Conservation (phyloP, 2,888 invertebrate genomes). For the Platerodrilus igneus region DNA sequence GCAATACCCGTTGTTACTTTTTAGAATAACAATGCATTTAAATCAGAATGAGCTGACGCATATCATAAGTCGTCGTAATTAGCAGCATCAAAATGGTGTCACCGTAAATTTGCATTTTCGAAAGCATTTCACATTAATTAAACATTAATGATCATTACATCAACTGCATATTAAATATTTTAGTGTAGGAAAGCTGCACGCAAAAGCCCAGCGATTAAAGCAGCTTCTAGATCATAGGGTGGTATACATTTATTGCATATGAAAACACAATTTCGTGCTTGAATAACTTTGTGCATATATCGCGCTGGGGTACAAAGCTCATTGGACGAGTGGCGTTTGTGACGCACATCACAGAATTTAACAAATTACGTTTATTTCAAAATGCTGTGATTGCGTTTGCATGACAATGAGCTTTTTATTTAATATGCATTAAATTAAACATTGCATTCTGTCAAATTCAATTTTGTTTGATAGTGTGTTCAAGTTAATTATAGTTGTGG, state of each 20-base stretch:
- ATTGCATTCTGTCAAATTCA: conserved; percentile 20
- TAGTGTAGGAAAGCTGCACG: conserved; percentile 9
- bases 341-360: conserved; percentile 21
- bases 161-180: conserved; percentile 17
- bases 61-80: too few species aligned
- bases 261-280: conserved; percentile 42
- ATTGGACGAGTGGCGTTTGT: conserved; percentile 16
- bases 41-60: too few species aligned
- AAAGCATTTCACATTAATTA: conserved; percentile 35
- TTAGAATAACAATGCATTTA: too few species aligned
- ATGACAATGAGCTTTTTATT: conserved; percentile 26
- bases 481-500: conserved; percentile 4
- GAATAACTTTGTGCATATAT: conserved; percentile 27
- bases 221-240: conserved; percentile 20
- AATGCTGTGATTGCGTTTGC: conserved; percentile 28
- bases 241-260: conserved; percentile 35
- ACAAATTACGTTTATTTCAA: conserved; percentile 32
- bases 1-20: too few species aligned
- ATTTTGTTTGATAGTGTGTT: conserved; percentile 14
- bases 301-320: conserved; percentile 16
- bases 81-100: too few species aligned
- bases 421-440: conserved; percentile 25
- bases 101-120: conserved; percentile 33
- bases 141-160: conserved; percentile 23
- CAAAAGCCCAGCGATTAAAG: conserved; percentile 19